Evolutionary conservation across 2,797 vertebrate species (phyloP).

Genomic region (Chrysocyon brachyurus): DNA sequence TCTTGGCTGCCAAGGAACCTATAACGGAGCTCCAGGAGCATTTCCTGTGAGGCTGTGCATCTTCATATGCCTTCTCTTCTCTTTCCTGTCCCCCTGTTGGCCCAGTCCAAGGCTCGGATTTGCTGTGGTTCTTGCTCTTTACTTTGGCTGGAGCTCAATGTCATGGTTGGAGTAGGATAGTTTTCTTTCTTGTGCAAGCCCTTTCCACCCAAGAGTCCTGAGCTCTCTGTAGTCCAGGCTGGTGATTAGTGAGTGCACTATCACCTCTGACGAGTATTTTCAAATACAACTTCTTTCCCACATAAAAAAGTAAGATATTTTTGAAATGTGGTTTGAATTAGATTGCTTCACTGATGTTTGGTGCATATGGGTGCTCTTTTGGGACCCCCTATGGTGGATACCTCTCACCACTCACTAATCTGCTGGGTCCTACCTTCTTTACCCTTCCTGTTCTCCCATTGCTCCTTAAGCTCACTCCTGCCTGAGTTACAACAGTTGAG

Average conservation of each 20-base stretch:
- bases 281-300: neutral
- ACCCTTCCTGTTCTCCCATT: neutral
- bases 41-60: neutral
- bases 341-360: neutral
- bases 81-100: neutral
- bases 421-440: neutral
- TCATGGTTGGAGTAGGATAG: neutral
- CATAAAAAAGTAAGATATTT: neutral
- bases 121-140: neutral
- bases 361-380: neutral
- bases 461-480: neutral
- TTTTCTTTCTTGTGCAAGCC: neutral
- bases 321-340: neutral
- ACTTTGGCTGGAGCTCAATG: neutral
- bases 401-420: neutral
- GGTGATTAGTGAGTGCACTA: neutral
- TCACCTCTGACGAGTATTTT: neutral
- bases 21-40: neutral
- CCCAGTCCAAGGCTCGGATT: neutral
- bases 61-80: neutral
- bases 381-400: fast-evolving
- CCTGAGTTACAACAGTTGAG: neutral
- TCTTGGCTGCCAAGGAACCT: neutral
- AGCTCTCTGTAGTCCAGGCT: neutral
- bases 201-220: neutral